These are phyloP conservation scores for Jacana jacana DNA, from an alignment of 2,113 vertebrate species.

Conservation along the genomic window DNA sequence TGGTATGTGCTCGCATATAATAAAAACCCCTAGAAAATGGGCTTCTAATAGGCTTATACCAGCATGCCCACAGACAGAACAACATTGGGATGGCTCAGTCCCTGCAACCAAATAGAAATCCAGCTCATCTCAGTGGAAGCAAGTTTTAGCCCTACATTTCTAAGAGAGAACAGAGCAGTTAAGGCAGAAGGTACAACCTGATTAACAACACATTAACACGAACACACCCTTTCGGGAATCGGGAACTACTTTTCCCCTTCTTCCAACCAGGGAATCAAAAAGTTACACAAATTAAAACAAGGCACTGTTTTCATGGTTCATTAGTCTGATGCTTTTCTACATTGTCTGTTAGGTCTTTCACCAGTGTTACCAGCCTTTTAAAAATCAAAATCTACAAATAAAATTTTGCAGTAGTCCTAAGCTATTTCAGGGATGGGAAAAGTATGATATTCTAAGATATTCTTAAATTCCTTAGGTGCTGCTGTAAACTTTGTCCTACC, in stretches of 20 bases:
- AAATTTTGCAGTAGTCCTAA: background rate
- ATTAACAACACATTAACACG: background rate
- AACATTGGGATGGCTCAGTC: rapidly evolving
- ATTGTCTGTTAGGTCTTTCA: background rate
- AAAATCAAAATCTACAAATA: background rate
- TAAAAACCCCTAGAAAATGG: background rate
- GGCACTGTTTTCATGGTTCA: background rate
- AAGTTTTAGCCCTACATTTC: background rate
- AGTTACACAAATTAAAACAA: background rate
- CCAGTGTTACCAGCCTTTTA: background rate
- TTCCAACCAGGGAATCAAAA: background rate
- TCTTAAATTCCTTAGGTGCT: background rate
- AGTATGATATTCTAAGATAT: background rate
- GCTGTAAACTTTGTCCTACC: background rate
- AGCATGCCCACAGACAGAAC: background rate
- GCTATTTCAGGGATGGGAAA: background rate
- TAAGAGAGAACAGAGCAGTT: background rate
- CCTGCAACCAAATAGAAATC: background rate
- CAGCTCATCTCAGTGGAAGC: background rate
- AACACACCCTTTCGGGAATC: background rate
- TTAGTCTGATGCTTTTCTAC: background rate
- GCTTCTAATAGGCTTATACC: background rate
- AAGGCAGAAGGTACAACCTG: background rate
- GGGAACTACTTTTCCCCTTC: background rate
- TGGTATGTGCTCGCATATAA: background rate